Evolutionary conservation across 2,797 vertebrate species (phyloP), one percentile per base, ranked within the genome.

Genomic region (Mastacembelus armatus): DNA sequence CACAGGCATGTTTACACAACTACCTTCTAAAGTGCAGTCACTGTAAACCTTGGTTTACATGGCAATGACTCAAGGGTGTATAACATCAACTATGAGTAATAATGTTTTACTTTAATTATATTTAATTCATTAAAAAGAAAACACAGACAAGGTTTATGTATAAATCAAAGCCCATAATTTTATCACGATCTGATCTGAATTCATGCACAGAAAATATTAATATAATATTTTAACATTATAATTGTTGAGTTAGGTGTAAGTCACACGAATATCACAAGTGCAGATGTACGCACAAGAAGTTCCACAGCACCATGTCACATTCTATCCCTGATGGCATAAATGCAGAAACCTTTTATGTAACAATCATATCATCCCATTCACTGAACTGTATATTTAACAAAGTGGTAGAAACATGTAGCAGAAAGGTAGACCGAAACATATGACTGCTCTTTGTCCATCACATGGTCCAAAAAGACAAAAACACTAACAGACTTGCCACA

Each of bases 1-100:
- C 73, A 74, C 62, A 63, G 80, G 61, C 61, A 26, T 71, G 78
- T 81, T 78, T 71, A 80, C 72, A 71, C 61, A 78, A 58, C 63
- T 64, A 62, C 43, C 51, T 57, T 71, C 59, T 43, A n/a, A n/a
- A n/a, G 15, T 4, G 10, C 51, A 35, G 59, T 43, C 24, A 58
- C 44, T 40, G 65, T 39, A 52, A 52, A 36, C 51, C 22, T 35
- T 0, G 32, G 11, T 43, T 74, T 54, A 61, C 51, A 51, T 30
- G 40, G 38, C 40, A 32, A 63, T 43, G 61, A 63, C 19, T 63
- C 22, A 32, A 55, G 0, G 2, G 56, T 3, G 21, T 9, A 30
- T 18, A 29, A 26, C 40, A 38, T 32, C 42, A 27, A 6, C 45
- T 39, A 14, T 15, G 19, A 56, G 21, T 7, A 64, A 40, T 16